These are phyloP conservation scores for Corvus hawaiiensis DNA, from an alignment of 2,113 vertebrate genomes.

Conservation along the genomic window DNA sequence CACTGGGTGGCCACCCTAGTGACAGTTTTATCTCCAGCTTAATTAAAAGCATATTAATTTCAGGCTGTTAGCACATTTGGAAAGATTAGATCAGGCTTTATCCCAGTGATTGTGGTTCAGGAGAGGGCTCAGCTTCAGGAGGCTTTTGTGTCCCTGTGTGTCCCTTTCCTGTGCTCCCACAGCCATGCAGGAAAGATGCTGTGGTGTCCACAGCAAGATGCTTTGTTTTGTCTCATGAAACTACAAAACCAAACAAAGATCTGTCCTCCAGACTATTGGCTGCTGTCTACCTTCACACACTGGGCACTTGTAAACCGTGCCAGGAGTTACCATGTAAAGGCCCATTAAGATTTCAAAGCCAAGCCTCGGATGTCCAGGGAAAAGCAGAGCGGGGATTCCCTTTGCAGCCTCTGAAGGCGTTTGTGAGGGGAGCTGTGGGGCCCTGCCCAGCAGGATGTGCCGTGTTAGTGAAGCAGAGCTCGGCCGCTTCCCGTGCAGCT, in stretches of 20 bases:
- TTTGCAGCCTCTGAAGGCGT: not conserved
- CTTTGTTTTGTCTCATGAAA: not conserved
- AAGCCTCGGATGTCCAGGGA: not conserved
- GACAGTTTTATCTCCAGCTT: not conserved
- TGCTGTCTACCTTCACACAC: not conserved
- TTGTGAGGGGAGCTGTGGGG: not conserved
- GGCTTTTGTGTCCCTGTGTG: not conserved
- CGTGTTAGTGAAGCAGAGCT: slow-evolving; percentile 18
- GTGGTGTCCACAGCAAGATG: not conserved
- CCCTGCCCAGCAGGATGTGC: not conserved
- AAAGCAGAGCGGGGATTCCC: not conserved
- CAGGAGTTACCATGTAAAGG: not conserved
- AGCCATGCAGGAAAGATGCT: not conserved
- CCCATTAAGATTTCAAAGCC: not conserved
- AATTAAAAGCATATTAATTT: not conserved
- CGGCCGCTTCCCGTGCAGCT: slow-evolving; percentile 45
- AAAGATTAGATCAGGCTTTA: slow-evolving; percentile 18
- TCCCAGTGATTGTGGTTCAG: not conserved
- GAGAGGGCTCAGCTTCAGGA: not conserved
- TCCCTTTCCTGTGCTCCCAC: not conserved
- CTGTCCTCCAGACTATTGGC: too few relatives aligned
- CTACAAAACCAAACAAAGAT: not conserved
- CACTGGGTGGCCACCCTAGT: not conserved
- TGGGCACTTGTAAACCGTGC: accelerated
- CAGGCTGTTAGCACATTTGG: not conserved